Evolutionary conservation across 2,797 vertebrate genomes (phyloP), one percentile per base, ranked within the genome.

Genomic region (Cottoperca gobio): DNA sequence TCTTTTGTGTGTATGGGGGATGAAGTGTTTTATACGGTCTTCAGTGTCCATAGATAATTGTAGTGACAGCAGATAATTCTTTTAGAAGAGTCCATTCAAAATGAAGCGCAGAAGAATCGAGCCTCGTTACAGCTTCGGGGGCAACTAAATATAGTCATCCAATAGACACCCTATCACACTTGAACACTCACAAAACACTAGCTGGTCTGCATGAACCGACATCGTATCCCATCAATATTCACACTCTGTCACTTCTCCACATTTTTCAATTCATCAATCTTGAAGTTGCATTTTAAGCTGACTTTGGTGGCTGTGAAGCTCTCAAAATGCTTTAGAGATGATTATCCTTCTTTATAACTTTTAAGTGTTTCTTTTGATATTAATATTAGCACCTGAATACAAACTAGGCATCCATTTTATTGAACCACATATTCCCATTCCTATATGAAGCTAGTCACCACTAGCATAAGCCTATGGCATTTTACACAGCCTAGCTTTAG

Each of bases 41-140:
- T 91, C 85, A 89, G 76, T 40, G 52, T 88, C 89, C 86, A 79
- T 83, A 85, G 82, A 91, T 80, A 92, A 91, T 91, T 57, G 62
- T 73, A 83, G 76, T 90, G 91, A 91, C 91, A 89, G 90, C 88
- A 91, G 85, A 91, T 93, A 84, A 91, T 91, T 91, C 76, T 87
- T 87, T 84, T 74, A 86, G 80, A 86, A 70, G 80, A 83, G 86
- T 84, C 85, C 81, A 85, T 89, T 92, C 89, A 74, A 80, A 85
- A 85, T 6, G 53, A 88, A 79, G 77, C 72, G 74, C 70, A 82
- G 73, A 76, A 53, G 81, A 89, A 80, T 88, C 76, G 80, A 76
- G 81, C 74, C 78, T 79, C 46, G 58, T 85, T 79, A 82, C 80
- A 80, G 73, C 67, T 76, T 57, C 45, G 50, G 40, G 24, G 49